These are phyloP conservation scores for Pteronura brasiliensis DNA, from an alignment of 2,113 vertebrate genomes.

Conservation along the genomic window DNA sequence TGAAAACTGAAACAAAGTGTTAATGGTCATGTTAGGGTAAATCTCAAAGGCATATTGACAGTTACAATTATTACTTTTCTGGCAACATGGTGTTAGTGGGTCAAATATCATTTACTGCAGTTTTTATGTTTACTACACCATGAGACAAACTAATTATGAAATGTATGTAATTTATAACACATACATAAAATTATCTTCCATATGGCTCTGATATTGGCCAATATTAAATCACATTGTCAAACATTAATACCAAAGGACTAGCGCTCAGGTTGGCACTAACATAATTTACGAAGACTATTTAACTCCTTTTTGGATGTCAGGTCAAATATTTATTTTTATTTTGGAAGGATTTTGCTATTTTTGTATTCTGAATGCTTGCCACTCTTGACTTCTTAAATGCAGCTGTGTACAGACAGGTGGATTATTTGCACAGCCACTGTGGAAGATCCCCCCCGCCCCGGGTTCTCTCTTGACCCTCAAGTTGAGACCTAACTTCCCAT, in stretches of 20 bases:
- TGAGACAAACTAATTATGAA: slow-evolving; percentile 17
- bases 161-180: neutral
- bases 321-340: neutral
- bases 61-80: slow-evolving; percentile 40
- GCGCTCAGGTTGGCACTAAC: neutral
- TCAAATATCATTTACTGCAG: neutral
- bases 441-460: rapidly evolving
- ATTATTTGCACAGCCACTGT: neutral
- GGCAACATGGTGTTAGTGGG: neutral
- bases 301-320: neutral
- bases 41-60: slow-evolving; percentile 62
- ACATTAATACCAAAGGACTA: neutral
- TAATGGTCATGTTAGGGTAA: slow-evolving; percentile 57
- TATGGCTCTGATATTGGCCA: neutral
- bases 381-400: neutral
- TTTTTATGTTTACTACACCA: slow-evolving; percentile 2
- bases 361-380: neutral
- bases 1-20: slow-evolving; percentile 73
- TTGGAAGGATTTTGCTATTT: neutral
- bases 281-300: neutral
- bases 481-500: neutral
- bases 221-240: slow-evolving; percentile 1
- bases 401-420: rapidly evolving
- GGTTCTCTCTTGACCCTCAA: neutral
- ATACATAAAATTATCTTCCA: neutral